Conservation (phyloP, 2,888 invertebrate species). For the Caradrina kadenii region DNA sequence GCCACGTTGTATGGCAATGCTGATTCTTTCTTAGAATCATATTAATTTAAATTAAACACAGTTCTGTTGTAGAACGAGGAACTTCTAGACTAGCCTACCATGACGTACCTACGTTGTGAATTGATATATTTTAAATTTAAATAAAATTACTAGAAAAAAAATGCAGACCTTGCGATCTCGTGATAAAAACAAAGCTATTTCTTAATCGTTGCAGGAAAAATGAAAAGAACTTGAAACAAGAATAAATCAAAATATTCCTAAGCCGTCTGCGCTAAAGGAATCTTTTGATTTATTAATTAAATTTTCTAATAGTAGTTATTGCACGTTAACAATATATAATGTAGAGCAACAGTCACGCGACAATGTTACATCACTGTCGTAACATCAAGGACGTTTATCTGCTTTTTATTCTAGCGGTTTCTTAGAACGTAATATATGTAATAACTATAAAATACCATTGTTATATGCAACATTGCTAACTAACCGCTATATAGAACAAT, state of each 20-base stretch:
- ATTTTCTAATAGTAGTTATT: conserved; percentile 55
- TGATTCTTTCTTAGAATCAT: no score
- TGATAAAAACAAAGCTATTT: conserved; percentile 5
- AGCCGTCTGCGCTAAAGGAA: conserved; percentile 33
- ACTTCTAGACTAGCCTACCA: background rate
- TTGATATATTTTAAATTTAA: background rate
- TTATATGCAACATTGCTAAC: conserved; percentile 42
- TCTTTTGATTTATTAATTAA: conserved; percentile 54
- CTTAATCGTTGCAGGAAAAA: conserved; percentile 24
- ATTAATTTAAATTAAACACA: background rate
- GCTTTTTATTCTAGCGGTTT: conserved; percentile 51
- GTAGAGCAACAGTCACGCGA: conserved; percentile 41
- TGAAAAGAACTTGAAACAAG: conserved; percentile 23
- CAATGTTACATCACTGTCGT: conserved; percentile 54
- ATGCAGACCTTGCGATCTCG: conserved; percentile 1
- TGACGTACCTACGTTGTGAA: no score
- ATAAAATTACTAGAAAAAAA: conserved; percentile 11
- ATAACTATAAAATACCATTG: conserved; percentile 48
- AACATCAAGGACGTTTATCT: conserved; percentile 53
- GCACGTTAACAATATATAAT: conserved; percentile 44
- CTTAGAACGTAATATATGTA: conserved; percentile 55
- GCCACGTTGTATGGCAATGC: no score
- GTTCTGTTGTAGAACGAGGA: background rate
- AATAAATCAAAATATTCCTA: conserved; percentile 60
- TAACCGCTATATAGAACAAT: conserved; percentile 29